phyloP scores from a whole-genome alignment of 2,888 invertebrate species.

The Steinernema scapterisci region DNA sequence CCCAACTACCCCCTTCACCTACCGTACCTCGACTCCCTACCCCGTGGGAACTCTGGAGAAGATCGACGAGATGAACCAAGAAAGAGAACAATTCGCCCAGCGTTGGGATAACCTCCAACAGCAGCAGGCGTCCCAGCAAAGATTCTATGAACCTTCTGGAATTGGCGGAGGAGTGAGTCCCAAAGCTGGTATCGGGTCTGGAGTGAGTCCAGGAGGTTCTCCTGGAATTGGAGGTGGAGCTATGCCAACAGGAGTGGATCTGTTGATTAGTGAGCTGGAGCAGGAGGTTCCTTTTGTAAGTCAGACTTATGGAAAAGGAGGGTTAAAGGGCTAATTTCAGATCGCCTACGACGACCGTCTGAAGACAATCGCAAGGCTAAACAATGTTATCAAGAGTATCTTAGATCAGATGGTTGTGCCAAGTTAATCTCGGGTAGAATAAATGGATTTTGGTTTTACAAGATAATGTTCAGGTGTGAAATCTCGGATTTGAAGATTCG shows the following conservation, averaged over 20 bases:
- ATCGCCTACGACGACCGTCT: not conserved
- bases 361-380: conserved; percentile 1
- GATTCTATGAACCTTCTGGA: not conserved
- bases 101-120: not conserved
- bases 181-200: too few species aligned
- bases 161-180: not conserved
- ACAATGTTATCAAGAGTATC: not conserved
- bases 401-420: conserved; percentile 23
- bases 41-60: not conserved
- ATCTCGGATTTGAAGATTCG: too few species aligned
- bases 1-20: not conserved
- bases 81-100: not conserved
- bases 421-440: not conserved
- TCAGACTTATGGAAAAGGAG: not conserved
- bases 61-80: conserved; percentile 22
- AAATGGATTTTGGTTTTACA: not conserved
- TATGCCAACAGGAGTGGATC: not conserved
- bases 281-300: not conserved
- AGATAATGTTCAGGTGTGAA: too few species aligned
- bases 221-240: conserved; percentile 10
- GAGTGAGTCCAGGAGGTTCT: not conserved
- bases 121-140: not conserved
- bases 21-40: conserved; percentile 1
- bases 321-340: not conserved
- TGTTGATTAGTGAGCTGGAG: not conserved